phyloP scores from a whole-genome alignment of 1,140 invertebrate species.

The Drosophila arizonae region DNA sequence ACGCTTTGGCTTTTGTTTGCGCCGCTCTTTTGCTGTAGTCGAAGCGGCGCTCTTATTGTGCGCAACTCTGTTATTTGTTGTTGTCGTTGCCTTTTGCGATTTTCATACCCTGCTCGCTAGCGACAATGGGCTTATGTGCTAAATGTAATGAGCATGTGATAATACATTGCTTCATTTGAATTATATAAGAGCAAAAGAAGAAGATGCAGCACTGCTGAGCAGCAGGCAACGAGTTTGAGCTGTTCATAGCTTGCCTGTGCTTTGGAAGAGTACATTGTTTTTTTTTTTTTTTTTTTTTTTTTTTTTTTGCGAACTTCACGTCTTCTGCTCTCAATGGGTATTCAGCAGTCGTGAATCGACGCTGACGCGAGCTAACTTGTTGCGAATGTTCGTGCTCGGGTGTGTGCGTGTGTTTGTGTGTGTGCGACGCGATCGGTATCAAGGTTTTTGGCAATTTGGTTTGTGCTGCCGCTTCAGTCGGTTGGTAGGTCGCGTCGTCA shows the following conservation, averaged over 20 bases:
- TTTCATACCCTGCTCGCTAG: conserved; percentile 25
- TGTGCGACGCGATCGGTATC: conserved; percentile 77
- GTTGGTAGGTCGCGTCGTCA: conserved; percentile 78
- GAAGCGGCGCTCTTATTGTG: conserved; percentile 35
- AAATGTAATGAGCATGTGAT: not conserved
- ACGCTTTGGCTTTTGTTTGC: conserved; percentile 20
- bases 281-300: too few relatives aligned
- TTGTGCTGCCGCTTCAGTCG: conserved; percentile 76
- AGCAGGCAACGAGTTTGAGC: not conserved
- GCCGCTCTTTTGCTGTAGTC: conserved; percentile 36
- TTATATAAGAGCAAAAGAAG: not conserved
- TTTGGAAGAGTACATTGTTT: not conserved
- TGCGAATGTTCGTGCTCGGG: conserved; percentile 3
- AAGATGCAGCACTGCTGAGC: not conserved
- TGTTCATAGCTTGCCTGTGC: too few relatives aligned
- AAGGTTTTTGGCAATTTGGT: conserved; percentile 83
- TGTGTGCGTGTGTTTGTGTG: conserved; percentile 40
- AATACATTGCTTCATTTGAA: not conserved
- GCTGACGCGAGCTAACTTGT: not conserved
- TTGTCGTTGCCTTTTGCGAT: conserved; percentile 48
- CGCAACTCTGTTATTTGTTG: conserved; percentile 38
- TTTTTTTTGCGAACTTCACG: not conserved
- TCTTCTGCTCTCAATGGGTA: conserved; percentile 17
- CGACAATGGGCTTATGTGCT: not conserved
- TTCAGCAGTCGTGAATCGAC: conserved; percentile 11